Evolutionary conservation across 2,888 invertebrate genomes (phyloP), one percentile per base, ranked within the genome.

Genomic region (Germaria angustata): DNA sequence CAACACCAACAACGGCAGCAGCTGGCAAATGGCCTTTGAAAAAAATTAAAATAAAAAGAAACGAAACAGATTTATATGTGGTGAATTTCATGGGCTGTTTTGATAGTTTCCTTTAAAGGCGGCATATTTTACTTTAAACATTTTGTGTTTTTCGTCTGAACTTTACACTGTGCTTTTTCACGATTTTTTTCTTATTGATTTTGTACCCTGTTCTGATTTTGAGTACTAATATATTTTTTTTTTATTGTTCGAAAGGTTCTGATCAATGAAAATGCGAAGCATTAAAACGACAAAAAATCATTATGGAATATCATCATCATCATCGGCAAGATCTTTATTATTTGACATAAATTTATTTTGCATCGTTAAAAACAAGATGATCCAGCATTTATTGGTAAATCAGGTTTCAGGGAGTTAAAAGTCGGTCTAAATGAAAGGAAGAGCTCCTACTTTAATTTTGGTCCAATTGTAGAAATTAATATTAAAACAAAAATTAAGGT

Each of bases 11-110:
- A 75, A 51, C 81, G 63, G 51, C 81, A 72, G 82, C 82, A 82
- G 82, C 82, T 82, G 82, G 79, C 75, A 79, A 82, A 82, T 79
- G 82, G 82, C 75, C 82, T 79, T 75, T 24, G 20, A 49, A 28
- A 28, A 28, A 49, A 22, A 22, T 1, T n/a, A 24, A 49, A 24
- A 72, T 66, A 79, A 65, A 71, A 65, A 28, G 11, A 53, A 65
- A 49, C 34, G 71, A 61, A 82, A 79, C 82, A 76, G 82, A 82
- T 82, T 82, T 76, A 76, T 79, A 75, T 82, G 66, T 72, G 71
- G 82, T 61, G 82, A 82, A 79, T 82, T 82, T 76, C 79, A 82
- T 82, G 79, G 82, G 82, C 71, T 79, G 79, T 76, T 82, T 79
- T 76, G 82, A 82, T 79, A 79, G 79, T 79, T 79, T 79, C 65